These are phyloP conservation scores for Parnassius mnemosyne DNA, from an alignment of 2,888 invertebrate species.

Conservation along the genomic window DNA sequence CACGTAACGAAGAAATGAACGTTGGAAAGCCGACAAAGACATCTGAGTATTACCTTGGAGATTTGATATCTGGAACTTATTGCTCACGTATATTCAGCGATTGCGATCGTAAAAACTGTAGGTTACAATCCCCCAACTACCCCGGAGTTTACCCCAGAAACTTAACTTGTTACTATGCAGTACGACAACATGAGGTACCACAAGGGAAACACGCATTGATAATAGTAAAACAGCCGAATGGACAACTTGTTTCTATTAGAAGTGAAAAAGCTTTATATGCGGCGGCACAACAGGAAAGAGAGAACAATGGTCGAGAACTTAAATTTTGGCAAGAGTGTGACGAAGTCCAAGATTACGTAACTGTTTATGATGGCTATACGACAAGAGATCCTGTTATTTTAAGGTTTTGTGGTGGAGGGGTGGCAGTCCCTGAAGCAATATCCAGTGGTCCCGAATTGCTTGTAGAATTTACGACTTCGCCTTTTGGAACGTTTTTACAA, in stretches of 20 bases:
- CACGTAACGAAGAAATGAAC: conserved; percentile 67
- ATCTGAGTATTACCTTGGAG: conserved; percentile 88
- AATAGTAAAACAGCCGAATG: conserved; percentile 90
- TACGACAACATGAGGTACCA: conserved; percentile 91
- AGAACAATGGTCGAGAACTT: conserved; percentile 78
- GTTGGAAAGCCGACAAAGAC: conserved; percentile 62
- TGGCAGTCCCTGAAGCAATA: conserved; percentile 90
- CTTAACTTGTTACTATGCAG: conserved; percentile 96
- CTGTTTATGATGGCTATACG: conserved; percentile 93
- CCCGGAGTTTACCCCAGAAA: conserved; percentile 96
- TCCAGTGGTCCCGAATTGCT: conserved; percentile 93
- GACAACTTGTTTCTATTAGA: conserved; percentile 91
- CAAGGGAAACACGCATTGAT: conserved; percentile 93
- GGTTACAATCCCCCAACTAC: conserved; percentile 95
- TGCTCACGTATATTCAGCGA: conserved; percentile 96
- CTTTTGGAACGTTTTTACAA: conserved; percentile 93
- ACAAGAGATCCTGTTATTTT: conserved; percentile 92
- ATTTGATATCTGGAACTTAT: conserved; percentile 94
- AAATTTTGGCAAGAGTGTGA: conserved; percentile 93
- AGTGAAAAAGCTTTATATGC: conserved; percentile 87
- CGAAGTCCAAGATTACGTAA: conserved; percentile 93
- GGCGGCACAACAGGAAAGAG: conserved; percentile 74
- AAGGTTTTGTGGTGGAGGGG: conserved; percentile 94
- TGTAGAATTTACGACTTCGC: conserved; percentile 94
- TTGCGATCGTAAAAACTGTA: conserved; percentile 93